Conservation (phyloP, 2,113 vertebrate genomes). For the Myrmophylax atrothorax region DNA sequence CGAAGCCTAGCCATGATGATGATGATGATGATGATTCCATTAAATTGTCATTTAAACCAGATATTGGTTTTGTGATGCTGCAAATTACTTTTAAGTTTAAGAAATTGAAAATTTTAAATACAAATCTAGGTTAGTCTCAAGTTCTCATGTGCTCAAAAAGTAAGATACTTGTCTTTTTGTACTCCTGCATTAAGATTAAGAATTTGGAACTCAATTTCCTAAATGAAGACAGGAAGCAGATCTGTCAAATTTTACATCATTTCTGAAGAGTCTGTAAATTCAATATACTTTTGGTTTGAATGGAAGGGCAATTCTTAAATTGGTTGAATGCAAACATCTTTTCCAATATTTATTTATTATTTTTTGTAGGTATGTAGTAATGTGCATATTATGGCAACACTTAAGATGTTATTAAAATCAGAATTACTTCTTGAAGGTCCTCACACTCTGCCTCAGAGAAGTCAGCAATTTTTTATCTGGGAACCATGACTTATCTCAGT, state of each 20-base stretch:
- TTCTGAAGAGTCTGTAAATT: not conserved
- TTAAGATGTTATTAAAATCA: not conserved
- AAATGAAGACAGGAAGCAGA: not conserved
- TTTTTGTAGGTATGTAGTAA: not conserved
- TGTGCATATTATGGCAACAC: not conserved
- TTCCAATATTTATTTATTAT: not conserved
- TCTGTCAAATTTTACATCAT: not conserved
- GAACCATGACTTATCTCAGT: not conserved
- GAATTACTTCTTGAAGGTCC: not conserved
- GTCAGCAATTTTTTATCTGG: not conserved
- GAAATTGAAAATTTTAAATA: not conserved
- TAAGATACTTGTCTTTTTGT: not conserved
- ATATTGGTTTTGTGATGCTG: not conserved
- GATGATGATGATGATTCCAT: too few relatives aligned
- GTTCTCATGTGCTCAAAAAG: not conserved
- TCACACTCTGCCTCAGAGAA: not conserved
- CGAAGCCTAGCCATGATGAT: too few relatives aligned
- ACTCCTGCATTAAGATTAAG: not conserved
- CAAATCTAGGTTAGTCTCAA: not conserved
- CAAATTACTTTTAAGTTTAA: not conserved
- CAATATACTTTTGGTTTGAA: not conserved
- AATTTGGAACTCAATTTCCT: not conserved
- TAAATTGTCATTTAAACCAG: not conserved
- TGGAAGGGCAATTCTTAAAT: not conserved
- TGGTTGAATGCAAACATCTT: not conserved